A percentile compares a stretch with the other conserved stretches of the same genome.
phyloP scores from a whole-genome alignment of 2,797 vertebrate species.

The Hybognathus amarus region DNA sequence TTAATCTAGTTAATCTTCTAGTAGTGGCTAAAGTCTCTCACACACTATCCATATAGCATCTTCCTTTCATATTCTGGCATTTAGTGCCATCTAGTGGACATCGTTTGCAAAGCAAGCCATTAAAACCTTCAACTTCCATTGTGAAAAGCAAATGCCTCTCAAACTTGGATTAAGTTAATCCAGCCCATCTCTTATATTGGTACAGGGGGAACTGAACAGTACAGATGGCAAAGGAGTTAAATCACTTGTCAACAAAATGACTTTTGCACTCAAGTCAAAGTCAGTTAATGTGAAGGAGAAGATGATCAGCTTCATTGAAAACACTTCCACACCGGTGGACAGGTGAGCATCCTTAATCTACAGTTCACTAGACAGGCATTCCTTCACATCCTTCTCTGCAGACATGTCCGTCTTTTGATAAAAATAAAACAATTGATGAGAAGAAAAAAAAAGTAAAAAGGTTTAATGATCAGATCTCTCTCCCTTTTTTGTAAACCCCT shows the following conservation, averaged over 20 bases:
- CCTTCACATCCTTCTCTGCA: not conserved
- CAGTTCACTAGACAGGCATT: not conserved
- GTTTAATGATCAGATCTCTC: not conserved
- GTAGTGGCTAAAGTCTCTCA: too few species aligned
- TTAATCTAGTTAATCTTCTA: too few species aligned
- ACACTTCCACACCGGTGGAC: conserved; percentile 96
- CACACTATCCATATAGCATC: not conserved
- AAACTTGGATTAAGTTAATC: not conserved
- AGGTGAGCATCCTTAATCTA: conserved; percentile 75
- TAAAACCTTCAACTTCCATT: not conserved
- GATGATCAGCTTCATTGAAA: conserved; percentile 99
- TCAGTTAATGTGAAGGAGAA: conserved; percentile 98
- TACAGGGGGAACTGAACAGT: conserved; percentile 80
- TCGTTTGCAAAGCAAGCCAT: not conserved
- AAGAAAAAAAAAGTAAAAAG: not conserved
- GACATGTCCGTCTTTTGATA: not conserved
- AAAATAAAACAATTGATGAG: not conserved
- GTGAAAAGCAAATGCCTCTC: not conserved
- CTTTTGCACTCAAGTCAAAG: conserved; percentile 95
- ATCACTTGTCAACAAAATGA: conserved; percentile 98
- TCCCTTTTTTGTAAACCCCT: not conserved
- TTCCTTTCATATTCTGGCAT: not conserved
- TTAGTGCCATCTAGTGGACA: conserved; percentile 43
- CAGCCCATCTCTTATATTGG: conserved; percentile 7
- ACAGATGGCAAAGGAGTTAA: conserved; percentile 95